Evolutionary conservation across 2,888 invertebrate species (phyloP).

Genomic region (Schrankia costaestrigalis): DNA sequence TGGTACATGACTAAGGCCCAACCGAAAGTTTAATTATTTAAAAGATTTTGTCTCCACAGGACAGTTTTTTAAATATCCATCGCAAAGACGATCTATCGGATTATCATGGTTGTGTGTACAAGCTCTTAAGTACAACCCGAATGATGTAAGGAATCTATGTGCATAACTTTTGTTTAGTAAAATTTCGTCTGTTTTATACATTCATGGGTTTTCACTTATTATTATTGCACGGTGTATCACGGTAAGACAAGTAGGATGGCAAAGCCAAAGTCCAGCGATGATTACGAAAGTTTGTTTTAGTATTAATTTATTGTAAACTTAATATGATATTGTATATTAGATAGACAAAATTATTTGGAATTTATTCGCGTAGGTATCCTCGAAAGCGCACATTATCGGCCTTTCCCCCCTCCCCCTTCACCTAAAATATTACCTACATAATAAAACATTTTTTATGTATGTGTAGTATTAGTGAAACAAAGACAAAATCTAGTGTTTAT

Average conservation of each 20-base stretch:
- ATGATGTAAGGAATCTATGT: too few species aligned
- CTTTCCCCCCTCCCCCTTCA: slow-evolving; percentile 8
- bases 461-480: slow-evolving; percentile 26
- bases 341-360: slow-evolving; percentile 51
- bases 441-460: slow-evolving; percentile 10
- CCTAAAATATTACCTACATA: slow-evolving; percentile 10
- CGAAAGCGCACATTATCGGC: slow-evolving; percentile 39
- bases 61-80: too few species aligned
- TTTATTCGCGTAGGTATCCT: slow-evolving; percentile 23
- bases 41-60: too few species aligned
- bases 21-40: too few species aligned
- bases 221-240: slow-evolving; percentile 39
- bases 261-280: slow-evolving; percentile 52
- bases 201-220: slow-evolving; percentile 41
- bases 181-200: slow-evolving; percentile 3
- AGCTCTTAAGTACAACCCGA: too few species aligned
- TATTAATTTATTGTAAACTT: slow-evolving; percentile 49
- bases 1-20: too few species aligned
- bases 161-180: background rate
- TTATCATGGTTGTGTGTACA: too few species aligned
- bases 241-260: slow-evolving; percentile 35
- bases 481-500: slow-evolving; percentile 30
- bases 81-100: too few species aligned
- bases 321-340: slow-evolving; percentile 55
- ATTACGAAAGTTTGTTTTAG: slow-evolving; percentile 45